Percentiles rank a stretch among this genome's conserved stretches.
phyloP scores from a whole-genome alignment of 1,140 invertebrate genomes.

The Philotrypesis tridentata region DNA sequence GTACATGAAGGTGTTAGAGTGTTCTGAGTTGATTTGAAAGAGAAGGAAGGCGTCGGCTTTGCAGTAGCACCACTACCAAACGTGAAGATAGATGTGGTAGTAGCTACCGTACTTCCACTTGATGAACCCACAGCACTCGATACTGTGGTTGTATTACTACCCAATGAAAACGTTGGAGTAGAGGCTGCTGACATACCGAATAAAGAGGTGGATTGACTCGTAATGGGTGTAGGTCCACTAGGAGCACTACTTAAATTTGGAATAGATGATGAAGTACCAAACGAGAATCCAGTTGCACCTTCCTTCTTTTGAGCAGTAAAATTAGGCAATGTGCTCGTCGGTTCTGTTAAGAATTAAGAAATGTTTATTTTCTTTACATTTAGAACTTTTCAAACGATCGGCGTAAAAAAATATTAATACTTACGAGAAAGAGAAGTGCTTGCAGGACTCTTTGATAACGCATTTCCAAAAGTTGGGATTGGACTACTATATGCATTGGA shows the following conservation, averaged over 20 bases:
- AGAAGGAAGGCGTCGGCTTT: background rate
- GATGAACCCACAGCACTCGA: background rate
- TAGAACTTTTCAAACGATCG: background rate
- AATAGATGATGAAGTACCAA: background rate
- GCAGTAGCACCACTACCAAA: background rate
- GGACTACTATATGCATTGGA: background rate
- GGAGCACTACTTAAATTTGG: background rate
- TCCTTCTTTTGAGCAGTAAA: background rate
- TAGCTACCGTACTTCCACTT: background rate
- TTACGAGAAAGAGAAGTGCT: constrained; percentile 25
- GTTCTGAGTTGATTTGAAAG: background rate
- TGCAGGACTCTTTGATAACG: background rate
- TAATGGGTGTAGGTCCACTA: background rate
- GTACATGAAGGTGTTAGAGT: background rate
- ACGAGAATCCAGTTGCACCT: background rate
- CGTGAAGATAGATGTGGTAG: background rate
- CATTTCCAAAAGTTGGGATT: background rate
- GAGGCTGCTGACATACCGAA: background rate
- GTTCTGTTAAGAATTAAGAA: background rate
- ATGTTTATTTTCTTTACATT: background rate
- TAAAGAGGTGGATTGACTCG: background rate
- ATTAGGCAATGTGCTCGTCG: background rate
- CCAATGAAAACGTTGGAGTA: background rate
- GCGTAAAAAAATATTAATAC: constrained; percentile 3
- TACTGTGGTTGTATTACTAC: background rate